Evolutionary conservation across 2,797 vertebrate genomes (phyloP).

Genomic region (Amniataba percoides): DNA sequence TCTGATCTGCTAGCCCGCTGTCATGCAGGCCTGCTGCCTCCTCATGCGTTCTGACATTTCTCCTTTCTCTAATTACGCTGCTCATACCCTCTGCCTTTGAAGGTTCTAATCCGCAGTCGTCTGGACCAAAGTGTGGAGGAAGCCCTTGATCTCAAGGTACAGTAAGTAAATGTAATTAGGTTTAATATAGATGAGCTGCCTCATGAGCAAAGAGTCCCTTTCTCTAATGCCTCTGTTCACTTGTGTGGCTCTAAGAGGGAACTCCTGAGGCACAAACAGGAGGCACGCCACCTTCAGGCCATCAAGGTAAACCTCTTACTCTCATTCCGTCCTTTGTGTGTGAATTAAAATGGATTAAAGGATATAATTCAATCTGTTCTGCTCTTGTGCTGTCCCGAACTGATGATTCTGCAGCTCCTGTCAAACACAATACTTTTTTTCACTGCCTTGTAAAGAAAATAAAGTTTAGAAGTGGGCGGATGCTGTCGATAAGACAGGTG

Average conservation of each 20-base stretch:
- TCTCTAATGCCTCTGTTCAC: slow-evolving; percentile 49
- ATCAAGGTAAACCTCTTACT: slow-evolving; percentile 91
- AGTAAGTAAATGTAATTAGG: slow-evolving; percentile 66
- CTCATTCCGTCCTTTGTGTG: slow-evolving; percentile 27
- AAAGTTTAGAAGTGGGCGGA: slow-evolving; percentile 1
- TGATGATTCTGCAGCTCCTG: slow-evolving; percentile 21
- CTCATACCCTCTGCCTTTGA: slow-evolving; percentile 66
- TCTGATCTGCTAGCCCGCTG: slow-evolving; percentile 69
- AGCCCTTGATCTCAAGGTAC: slow-evolving; percentile 96
- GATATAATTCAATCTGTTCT: slow-evolving; percentile 36
- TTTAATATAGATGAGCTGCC: slow-evolving; percentile 59
- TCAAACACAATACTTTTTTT: slow-evolving; percentile 11
- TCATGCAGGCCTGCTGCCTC: slow-evolving; percentile 51
- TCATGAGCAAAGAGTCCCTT: slow-evolving; percentile 1
- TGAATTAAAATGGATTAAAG: slow-evolving; percentile 54
- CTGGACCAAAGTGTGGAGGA: slow-evolving; percentile 97
- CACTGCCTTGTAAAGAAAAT: slow-evolving; percentile 4
- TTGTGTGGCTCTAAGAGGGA: slow-evolving; percentile 89
- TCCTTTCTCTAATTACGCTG: slow-evolving; percentile 68
- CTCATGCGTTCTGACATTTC: slow-evolving; percentile 64
- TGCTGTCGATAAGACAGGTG: slow-evolving; percentile 34
- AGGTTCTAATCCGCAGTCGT: slow-evolving; percentile 95
- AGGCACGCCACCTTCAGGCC: slow-evolving; percentile 95
- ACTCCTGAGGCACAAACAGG: slow-evolving; percentile 95
- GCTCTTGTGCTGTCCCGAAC: neutral